phyloP scores from a whole-genome alignment of 2,888 invertebrate genomes.

The Nomada lathburiana region DNA sequence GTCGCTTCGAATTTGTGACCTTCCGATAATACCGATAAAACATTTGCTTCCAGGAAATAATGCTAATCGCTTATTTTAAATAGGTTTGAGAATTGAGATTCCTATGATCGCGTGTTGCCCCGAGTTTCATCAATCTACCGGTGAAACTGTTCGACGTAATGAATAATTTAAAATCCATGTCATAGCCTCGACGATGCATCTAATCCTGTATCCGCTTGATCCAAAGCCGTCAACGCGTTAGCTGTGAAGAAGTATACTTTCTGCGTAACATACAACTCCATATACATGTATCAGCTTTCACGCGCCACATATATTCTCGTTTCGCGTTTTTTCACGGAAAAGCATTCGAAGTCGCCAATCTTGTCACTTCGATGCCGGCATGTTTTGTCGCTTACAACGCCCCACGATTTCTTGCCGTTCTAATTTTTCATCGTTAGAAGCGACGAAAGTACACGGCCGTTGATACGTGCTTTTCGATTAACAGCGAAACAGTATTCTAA shows the following conservation, averaged over 20 bases:
- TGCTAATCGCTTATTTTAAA: neutral
- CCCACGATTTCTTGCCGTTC: neutral
- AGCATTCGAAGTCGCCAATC: neutral
- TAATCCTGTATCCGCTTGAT: neutral
- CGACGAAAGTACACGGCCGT: neutral
- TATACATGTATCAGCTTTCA: neutral
- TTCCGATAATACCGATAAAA: neutral
- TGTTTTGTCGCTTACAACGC: neutral
- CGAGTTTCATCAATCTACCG: too few relatives aligned
- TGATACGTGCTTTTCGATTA: constrained; percentile 24
- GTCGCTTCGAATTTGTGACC: neutral
- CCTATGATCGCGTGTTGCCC: too few relatives aligned
- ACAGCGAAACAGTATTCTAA: constrained; percentile 35
- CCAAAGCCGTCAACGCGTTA: neutral
- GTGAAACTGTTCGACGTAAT: too few relatives aligned
- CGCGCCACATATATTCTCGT: constrained; percentile 1
- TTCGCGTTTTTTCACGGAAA: neutral
- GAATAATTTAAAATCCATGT: neutral
- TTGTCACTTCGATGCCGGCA: neutral
- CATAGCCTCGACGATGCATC: neutral
- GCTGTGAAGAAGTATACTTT: neutral
- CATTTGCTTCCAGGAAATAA: neutral
- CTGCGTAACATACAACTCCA: neutral
- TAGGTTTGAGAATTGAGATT: too few relatives aligned
- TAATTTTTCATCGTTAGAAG: constrained; percentile 14